Evolutionary conservation across 2,888 invertebrate genomes (phyloP), one percentile per base, ranked within the genome.

Genomic region (Calameuta pallipes): DNA sequence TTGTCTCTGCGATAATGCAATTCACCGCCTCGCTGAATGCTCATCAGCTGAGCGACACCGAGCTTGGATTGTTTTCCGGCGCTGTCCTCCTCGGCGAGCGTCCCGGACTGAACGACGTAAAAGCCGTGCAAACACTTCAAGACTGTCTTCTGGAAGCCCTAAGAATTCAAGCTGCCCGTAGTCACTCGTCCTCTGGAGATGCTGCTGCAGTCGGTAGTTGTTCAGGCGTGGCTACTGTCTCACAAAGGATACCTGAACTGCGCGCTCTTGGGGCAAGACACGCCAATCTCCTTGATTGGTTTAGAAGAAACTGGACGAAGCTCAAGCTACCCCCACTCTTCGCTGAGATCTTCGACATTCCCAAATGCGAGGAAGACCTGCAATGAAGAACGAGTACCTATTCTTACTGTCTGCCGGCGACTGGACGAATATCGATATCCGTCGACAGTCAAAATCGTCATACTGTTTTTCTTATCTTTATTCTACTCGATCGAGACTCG

Each of bases 311-410:
- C 92, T 98, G 98, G 98, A 94, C 94, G 80, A 95, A 95, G 87
- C 94, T 97, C 80, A 94, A 96, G 82, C 94, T 98, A 87, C 98
- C 98, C 74, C 98, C 98, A 4, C 94, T 99, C 78, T 99, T 98
- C 92, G 96, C 98, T 68, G 99, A 99, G 92, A 98, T 98, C 87
- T 99, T 98, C 92, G 98, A 99, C 94, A 98, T 99, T 92, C 97
- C 98, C 84, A 97, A 96, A 92, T 94, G 94, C 88, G 96, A 95
- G 90, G 96, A 96, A 88, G 96, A 96, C 90, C 90, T 92, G 80
- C 92, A 92, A 85, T 92, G 88, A 92, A 88, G 76, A 83, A 86
- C 33, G 33, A 1, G 77, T 74, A 30, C 35, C 74, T 36, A 30
- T n/a, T 30, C 9, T 33, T 36, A 13, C 23, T 74, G 33, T 33